Evolutionary conservation across 2,797 vertebrate genomes (phyloP), one percentile per base, ranked within the genome.

Genomic region (Notolepis coatsorum): DNA sequence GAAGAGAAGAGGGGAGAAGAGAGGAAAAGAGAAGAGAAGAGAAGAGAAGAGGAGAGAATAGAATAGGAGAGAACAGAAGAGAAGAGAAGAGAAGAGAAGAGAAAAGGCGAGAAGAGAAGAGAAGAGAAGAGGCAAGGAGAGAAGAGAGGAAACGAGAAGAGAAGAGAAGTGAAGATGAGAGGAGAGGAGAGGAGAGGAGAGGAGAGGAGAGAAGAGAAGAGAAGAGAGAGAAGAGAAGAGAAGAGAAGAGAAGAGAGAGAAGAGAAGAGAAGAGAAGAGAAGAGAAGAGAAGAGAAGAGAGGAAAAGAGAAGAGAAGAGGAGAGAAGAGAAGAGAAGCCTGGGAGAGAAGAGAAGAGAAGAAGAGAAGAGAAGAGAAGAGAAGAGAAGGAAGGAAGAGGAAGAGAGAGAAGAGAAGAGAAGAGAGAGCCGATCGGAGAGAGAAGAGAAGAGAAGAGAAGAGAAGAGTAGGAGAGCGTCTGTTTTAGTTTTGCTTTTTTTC

Each of bases 391-490:
- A 37, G 27, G 30, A 33, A 35, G 31, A 20, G 18, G 56, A 59
- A 61, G 46, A 78, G 61, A 73, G 73, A 84, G 64, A 82, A 80
- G 72, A 72, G 49, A 71, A 9, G 3, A 10, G 13, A 13, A 2
- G 13, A 13, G 31, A 8, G 13, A 13, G 4, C 31, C 9, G 31
- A n/a, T n/a, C n/a, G n/a, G n/a, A n/a, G n/a, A 24, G 45, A 20
- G 27, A 28, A 15, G 7, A 24, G 21, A 9, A 54, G 8, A 18
- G 20, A 23, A 4, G 17, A 18, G 25, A 28, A 38, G 8, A 28
- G 54, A 25, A 21, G 12, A 37, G n/a, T 3, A 48, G 45, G 25
- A 39, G 45, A 17, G 3, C 5, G 30, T 13, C 2, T 7, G 20
- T 20, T 10, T 6, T n/a, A 53, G 15, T 25, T n/a, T 25, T 30